These are phyloP conservation scores for Terrapene triunguis DNA, from an alignment of 2,113 vertebrate genomes.

Conservation along the genomic window DNA sequence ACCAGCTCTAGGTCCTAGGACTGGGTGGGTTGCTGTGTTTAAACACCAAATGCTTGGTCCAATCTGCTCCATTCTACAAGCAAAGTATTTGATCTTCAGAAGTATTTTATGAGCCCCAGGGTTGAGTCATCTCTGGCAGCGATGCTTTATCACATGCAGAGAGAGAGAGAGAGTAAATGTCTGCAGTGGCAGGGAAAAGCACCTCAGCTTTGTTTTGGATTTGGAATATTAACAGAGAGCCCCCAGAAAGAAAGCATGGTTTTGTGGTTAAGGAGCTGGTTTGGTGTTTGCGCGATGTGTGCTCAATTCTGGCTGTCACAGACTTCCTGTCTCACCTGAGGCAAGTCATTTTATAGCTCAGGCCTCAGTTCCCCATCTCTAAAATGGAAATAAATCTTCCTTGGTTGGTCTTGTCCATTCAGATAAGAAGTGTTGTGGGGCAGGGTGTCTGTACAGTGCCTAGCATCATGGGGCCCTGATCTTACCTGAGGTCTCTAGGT, in stretches of 20 bases:
- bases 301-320: not conserved
- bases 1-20: not conserved
- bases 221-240: not conserved
- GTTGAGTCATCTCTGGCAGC: not conserved
- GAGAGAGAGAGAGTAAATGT: not conserved
- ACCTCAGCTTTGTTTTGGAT: not conserved
- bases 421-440: not conserved
- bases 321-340: not conserved
- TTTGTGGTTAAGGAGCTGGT: not conserved
- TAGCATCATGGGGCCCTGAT: not conserved
- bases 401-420: not conserved
- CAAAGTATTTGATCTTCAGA: not conserved
- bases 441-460: not conserved
- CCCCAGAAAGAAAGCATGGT: not conserved
- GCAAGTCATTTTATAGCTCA: not conserved
- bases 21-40: not conserved
- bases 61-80: not conserved
- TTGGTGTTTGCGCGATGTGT: not conserved
- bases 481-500: not conserved
- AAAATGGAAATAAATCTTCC: not conserved
- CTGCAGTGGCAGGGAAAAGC: not conserved
- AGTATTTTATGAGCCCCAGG: not conserved
- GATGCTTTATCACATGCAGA: not conserved
- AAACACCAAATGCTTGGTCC: not conserved
- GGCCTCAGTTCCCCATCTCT: not conserved